Percentiles rank a stretch among this genome's conserved stretches.
These are phyloP conservation scores for Asobara japonica DNA, from an alignment of 1,140 invertebrate genomes.

Conservation along the genomic window DNA sequence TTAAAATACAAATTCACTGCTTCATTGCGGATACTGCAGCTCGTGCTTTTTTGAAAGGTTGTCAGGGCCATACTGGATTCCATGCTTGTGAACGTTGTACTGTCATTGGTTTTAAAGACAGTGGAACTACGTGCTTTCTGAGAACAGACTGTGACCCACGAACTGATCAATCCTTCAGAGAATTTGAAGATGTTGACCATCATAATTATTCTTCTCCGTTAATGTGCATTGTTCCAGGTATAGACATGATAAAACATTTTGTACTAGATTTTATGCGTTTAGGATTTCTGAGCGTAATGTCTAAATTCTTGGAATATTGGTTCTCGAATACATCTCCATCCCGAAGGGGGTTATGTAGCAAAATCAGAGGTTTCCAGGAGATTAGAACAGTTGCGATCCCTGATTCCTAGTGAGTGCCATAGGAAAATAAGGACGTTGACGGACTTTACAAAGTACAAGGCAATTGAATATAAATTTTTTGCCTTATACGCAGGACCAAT, in stretches of 20 bases:
- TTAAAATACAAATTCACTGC: slow-evolving; percentile 4
- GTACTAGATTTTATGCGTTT: too few relatives aligned
- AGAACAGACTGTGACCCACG: background rate
- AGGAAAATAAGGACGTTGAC: background rate
- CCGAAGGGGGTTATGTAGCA: background rate
- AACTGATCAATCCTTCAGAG: background rate
- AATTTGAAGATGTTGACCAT: background rate
- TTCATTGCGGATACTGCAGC: slow-evolving; percentile 27
- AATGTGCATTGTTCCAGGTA: background rate
- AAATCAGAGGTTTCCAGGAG: too few relatives aligned
- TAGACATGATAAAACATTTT: background rate
- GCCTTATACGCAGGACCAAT: background rate
- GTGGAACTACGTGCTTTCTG: background rate
- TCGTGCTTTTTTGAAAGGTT: slow-evolving; percentile 13
- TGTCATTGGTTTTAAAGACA: slow-evolving; percentile 8
- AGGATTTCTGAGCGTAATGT: background rate
- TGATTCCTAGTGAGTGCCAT: slow-evolving; percentile 27
- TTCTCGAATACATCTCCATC: background rate
- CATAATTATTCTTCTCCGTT: background rate
- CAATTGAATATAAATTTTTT: slow-evolving; percentile 1
- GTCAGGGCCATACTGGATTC: slow-evolving; percentile 18
- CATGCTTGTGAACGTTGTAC: slow-evolving; percentile 28
- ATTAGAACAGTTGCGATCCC: too few relatives aligned
- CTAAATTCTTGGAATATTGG: background rate
- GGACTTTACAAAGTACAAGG: background rate